Evolutionary conservation across 2,797 vertebrate genomes (phyloP).

Genomic region (Gymnoscopelus braueri): DNA sequence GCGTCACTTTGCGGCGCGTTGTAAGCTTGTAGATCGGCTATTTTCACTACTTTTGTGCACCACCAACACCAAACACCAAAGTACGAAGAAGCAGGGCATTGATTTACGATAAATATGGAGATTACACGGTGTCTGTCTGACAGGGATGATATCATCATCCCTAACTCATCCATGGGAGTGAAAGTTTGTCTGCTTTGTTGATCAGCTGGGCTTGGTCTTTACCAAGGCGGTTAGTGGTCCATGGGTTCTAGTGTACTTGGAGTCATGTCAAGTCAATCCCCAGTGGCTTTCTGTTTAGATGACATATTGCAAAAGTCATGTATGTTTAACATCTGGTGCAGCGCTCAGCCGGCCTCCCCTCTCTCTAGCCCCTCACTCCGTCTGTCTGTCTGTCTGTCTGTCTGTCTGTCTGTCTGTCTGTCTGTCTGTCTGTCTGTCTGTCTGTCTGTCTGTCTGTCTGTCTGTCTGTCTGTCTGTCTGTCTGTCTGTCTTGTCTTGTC

Average conservation of each 20-base stretch:
- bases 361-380: not conserved
- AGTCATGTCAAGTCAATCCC: conserved; percentile 61
- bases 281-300: conserved; percentile 72
- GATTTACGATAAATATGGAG: no score
- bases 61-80: no score
- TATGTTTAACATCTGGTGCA: conserved; percentile 78
- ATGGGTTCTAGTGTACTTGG: conserved; percentile 36
- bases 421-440: conserved; percentile 17
- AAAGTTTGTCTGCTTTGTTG: no score
- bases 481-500: conserved; percentile 19
- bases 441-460: not conserved
- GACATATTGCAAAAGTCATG: conserved; percentile 80
- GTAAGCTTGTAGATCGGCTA: no score
- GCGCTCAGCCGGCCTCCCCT: conserved; percentile 59
- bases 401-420: conserved; percentile 4
- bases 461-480: conserved; percentile 3
- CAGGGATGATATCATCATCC: no score
- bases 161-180: no score
- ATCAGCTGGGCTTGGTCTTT: no score
- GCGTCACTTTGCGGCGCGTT: no score
- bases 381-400: conserved; percentile 3
- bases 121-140: no score
- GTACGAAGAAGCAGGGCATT: no score
- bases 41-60: no score
- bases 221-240: no score